These are phyloP conservation scores for Coregonus suidteri DNA, from an alignment of 2,797 vertebrate species.

Conservation along the genomic window DNA sequence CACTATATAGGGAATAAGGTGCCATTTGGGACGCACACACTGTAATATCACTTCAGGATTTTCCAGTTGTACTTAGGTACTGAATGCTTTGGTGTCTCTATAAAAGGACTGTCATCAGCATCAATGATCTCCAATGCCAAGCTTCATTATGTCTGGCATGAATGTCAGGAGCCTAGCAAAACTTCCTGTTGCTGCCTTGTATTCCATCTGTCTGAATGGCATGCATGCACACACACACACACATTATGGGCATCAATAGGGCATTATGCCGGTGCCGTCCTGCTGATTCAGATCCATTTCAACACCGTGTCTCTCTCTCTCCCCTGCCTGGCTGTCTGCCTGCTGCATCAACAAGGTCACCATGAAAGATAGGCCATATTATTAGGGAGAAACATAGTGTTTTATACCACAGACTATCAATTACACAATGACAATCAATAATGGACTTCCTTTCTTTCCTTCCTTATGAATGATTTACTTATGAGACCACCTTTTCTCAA, in stretches of 20 bases:
- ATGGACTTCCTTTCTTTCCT: constrained; percentile 6
- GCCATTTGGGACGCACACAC: neutral
- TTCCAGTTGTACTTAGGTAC: neutral
- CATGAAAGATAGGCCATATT: constrained; percentile 14
- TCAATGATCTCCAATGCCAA: constrained; percentile 16
- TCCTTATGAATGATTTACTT: constrained; percentile 33
- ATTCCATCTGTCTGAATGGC: constrained; percentile 13
- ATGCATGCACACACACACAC: neutral
- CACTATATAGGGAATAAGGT: neutral
- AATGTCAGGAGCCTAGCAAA: constrained; percentile 19
- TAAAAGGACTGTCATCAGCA: constrained; percentile 7
- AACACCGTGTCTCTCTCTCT: constrained; percentile 2
- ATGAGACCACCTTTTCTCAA: constrained; percentile 39
- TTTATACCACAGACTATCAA: constrained; percentile 59
- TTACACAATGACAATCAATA: constrained; percentile 54
- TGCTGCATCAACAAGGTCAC: constrained; percentile 57
- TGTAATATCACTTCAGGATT: neutral
- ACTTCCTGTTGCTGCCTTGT: neutral
- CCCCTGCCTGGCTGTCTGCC: constrained; percentile 5
- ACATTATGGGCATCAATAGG: constrained; percentile 28
- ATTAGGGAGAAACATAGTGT: constrained; percentile 41
- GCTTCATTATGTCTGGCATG: constrained; percentile 14
- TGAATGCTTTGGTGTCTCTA: neutral
- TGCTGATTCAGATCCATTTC: constrained; percentile 38
- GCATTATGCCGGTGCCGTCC: constrained; percentile 29